phyloP scores from a whole-genome alignment of 2,888 invertebrate species.

The Calameuta idolon region DNA sequence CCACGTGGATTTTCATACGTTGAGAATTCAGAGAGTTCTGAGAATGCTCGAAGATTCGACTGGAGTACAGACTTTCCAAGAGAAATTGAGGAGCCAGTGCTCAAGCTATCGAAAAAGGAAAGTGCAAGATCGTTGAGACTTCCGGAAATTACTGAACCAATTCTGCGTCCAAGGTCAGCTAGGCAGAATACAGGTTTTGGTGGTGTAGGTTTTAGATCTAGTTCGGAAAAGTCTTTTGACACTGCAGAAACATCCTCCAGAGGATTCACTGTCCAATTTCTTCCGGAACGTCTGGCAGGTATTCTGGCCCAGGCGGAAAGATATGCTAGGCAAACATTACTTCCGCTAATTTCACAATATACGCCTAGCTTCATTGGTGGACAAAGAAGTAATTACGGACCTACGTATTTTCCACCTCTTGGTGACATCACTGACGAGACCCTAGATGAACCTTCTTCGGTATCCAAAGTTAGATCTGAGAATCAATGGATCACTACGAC shows the following conservation, averaged over 20 bases:
- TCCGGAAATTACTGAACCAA: conserved; percentile 76
- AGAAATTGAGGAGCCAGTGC: conserved; percentile 82
- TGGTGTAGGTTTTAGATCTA: neutral
- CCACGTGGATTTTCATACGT: conserved; percentile 21
- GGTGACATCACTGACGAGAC: conserved; percentile 46
- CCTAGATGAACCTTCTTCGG: conserved; percentile 14
- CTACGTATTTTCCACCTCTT: conserved; percentile 75
- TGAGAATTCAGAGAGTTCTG: neutral
- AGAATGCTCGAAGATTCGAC: conserved; percentile 14
- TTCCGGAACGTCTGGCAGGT: conserved; percentile 82
- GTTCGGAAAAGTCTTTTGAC: conserved; percentile 59
- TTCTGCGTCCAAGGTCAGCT: conserved; percentile 70
- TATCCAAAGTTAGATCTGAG: neutral
- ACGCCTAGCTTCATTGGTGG: conserved; percentile 75
- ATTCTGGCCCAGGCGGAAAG: conserved; percentile 85
- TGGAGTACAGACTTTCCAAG: conserved; percentile 24
- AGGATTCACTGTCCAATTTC: conserved; percentile 77
- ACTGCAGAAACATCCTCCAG: conserved; percentile 50
- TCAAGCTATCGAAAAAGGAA: conserved; percentile 70
- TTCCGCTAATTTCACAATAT: conserved; percentile 83
- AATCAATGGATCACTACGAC: neutral
- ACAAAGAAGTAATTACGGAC: conserved; percentile 66
- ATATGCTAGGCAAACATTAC: conserved; percentile 81
- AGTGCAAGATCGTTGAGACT: conserved; percentile 57
- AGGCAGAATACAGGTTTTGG: conserved; percentile 54